These are phyloP conservation scores for Congeria kusceri DNA, from an alignment of 2,888 invertebrate genomes.

Conservation along the genomic window DNA sequence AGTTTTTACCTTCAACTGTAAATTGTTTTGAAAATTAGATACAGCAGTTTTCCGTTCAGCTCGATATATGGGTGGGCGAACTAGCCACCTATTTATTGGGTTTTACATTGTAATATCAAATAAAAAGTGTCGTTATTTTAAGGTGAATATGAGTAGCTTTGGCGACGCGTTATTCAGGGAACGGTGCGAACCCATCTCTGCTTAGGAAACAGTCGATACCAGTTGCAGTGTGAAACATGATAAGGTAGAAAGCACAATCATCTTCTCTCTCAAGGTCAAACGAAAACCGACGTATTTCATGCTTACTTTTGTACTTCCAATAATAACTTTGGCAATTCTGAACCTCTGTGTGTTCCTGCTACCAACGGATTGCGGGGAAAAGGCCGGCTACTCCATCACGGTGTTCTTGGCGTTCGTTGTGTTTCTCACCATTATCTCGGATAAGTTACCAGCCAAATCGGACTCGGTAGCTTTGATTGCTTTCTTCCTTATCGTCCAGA, in stretches of 20 bases:
- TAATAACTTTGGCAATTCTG: not conserved
- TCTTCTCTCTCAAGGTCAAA: not conserved
- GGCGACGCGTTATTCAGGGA: no score
- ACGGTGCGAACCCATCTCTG: no score
- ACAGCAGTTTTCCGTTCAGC: no score
- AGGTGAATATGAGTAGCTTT: no score
- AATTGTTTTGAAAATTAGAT: no score
- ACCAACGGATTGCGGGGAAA: not conserved
- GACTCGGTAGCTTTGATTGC: not conserved
- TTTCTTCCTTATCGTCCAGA: not conserved
- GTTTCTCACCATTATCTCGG: not conserved
- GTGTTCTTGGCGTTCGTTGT: constrained; percentile 1
- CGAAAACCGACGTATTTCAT: not conserved
- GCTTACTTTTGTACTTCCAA: not conserved
- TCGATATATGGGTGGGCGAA: no score
- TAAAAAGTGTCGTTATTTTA: no score
- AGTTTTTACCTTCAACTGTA: no score
- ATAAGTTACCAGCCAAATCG: not conserved
- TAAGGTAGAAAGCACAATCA: not conserved
- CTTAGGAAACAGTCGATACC: no score
- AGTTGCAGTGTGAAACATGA: no score
- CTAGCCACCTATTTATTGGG: no score
- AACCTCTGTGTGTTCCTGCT: not conserved
- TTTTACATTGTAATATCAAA: no score
- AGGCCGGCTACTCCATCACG: not conserved